phyloP scores from a whole-genome alignment of 2,797 vertebrate species.

The Oreortyx pictus region DNA sequence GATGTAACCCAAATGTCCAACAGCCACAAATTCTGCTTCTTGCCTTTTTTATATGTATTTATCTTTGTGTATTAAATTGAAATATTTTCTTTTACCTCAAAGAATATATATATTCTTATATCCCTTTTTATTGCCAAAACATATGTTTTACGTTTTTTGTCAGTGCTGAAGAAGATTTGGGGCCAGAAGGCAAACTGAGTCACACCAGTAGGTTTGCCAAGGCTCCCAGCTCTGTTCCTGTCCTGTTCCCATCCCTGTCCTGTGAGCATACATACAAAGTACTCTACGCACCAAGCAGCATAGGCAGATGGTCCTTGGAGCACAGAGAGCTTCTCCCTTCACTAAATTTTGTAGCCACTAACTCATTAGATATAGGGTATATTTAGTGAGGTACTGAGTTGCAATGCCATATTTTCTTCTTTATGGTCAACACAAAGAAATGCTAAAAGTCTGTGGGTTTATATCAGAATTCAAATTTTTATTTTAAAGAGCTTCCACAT shows the following conservation, averaged over 20 bases:
- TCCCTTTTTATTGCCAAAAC: background rate
- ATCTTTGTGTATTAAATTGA: background rate
- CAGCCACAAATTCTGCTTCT: background rate
- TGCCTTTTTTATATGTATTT: background rate
- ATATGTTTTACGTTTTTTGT: background rate
- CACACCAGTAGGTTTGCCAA: background rate
- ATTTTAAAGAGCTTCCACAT: background rate
- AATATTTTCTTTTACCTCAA: background rate
- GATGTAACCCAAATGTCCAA: background rate
- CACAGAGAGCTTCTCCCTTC: background rate
- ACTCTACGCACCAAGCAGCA: fast-evolving
- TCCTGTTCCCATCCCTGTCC: background rate
- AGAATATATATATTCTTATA: no score
- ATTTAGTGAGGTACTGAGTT: background rate
- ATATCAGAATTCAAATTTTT: background rate
- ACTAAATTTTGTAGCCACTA: background rate
- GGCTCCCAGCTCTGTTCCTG: background rate
- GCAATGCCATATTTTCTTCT: background rate
- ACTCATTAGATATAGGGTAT: background rate
- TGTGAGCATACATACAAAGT: background rate
- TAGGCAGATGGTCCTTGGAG: fast-evolving
- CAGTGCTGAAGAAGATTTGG: background rate
- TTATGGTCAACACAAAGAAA: background rate
- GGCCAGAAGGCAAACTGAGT: background rate
- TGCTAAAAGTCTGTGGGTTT: fast-evolving